Conservation (phyloP, 2,888 invertebrate species). For the Empis stercorea region DNA sequence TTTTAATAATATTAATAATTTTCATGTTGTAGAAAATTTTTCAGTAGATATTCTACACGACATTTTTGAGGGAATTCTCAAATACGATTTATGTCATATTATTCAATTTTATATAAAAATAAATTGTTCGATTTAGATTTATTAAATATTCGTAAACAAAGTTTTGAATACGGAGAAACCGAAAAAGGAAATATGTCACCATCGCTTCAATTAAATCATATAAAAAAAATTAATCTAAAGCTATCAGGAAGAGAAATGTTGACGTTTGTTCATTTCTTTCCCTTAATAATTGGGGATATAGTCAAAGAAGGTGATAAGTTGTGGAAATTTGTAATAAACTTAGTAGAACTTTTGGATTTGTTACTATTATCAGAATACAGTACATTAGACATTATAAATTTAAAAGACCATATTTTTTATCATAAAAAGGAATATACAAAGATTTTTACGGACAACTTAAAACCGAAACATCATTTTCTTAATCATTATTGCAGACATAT, state of each 20-base stretch:
- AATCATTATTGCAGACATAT: constrained; percentile 5
- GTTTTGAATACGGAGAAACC: constrained; percentile 7
- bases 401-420: constrained; percentile 5
- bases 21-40: constrained; percentile 2
- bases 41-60: neutral
- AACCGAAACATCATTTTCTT: constrained; percentile 9
- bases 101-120: neutral
- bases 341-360: constrained; percentile 6
- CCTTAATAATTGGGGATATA: no score
- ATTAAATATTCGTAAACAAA: constrained; percentile 7
- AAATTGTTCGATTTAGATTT: constrained; percentile 3
- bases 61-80: neutral
- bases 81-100: constrained; percentile 6
- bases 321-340: constrained; percentile 7
- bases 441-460: constrained; percentile 5
- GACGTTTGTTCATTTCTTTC: neutral
- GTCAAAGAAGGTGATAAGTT: neutral
- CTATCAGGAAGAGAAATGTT: constrained; percentile 8
- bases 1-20: constrained; percentile 4
- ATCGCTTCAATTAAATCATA: constrained; percentile 1
- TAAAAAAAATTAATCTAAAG: constrained; percentile 8
- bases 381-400: constrained; percentile 4
- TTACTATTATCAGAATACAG: constrained; percentile 2
- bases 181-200: constrained; percentile 9
- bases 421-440: constrained; percentile 5